Evolutionary conservation across 2,888 invertebrate species (phyloP), one percentile per base, ranked within the genome.

Genomic region (Neria commutata): DNA sequence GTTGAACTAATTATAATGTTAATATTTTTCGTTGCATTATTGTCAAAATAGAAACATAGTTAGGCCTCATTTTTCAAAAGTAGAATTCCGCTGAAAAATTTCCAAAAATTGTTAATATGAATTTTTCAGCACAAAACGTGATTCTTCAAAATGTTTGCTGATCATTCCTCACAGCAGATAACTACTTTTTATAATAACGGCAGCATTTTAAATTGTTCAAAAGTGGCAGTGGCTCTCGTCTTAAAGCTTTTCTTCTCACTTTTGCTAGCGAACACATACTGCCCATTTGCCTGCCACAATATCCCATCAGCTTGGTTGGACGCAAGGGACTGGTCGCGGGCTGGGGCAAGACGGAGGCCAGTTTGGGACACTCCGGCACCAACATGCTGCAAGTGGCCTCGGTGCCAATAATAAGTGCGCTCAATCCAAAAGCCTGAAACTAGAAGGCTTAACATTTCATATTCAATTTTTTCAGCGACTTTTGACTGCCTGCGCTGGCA

Each of bases 401-500:
- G 29, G 92, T 93, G 45, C 93, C 93, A 51, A 91, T 93, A 69
- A 84, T 93, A 66, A 90, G 91, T 86, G 83, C 87, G 84, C 60
- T 26, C 6, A 11, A 33, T 19, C 2, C 2, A n/a, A n/a, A n/a
- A 5, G 2, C n/a, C 37, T 19, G 17, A 16, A 46, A 21, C n/a
- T 19, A 19, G 8, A 50, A 25, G 50, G 3, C 45, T n/a, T n/a
- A n/a, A n/a, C n/a, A n/a, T n/a, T n/a, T n/a, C n/a, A n/a, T n/a
- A n/a, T n/a, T 23, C 19, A n/a, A 14, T 4, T 37, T 40, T 78
- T 75, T 3, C 74, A 89, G 89, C 88, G 68, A 86, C 86, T 64
- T 85, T 87, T 54, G 90, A 92, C 69, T 93, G 93, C 72, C 86
- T 91, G 61, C 84, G 86, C 29, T 93, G 93, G 93, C 93, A 93